Percentiles rank a stretch among this genome's conserved stretches.
Evolutionary conservation across 2,113 vertebrate species (phyloP).

Genomic region (Vulpes ferrilata): DNA sequence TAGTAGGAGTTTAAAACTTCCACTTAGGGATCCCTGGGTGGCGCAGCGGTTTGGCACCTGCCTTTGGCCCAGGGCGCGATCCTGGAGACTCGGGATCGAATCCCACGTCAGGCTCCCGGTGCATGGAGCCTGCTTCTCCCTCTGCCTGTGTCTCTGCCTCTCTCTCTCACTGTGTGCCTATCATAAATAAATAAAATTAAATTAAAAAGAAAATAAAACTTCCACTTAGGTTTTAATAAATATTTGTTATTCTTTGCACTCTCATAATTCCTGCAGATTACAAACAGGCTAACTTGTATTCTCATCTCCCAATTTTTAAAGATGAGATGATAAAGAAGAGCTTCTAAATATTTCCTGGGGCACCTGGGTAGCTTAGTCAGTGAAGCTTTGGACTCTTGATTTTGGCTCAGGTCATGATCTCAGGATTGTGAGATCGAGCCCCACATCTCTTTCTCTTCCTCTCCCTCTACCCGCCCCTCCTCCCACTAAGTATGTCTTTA

Average conservation of each 20-base stretch:
- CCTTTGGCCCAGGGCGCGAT: no score
- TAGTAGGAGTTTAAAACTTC: neutral
- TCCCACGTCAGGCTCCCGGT: no score
- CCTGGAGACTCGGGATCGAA: no score
- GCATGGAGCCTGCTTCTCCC: no score
- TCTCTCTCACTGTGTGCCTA: no score
- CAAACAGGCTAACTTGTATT: neutral
- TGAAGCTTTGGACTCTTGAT: neutral
- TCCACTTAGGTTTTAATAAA: slow-evolving; percentile 12
- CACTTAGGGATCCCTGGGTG: neutral
- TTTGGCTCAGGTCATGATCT: neutral
- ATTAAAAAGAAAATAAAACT: neutral
- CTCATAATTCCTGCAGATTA: neutral
- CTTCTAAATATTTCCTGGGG: neutral
- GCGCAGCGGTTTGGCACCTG: no score
- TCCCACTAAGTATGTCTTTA: neutral
- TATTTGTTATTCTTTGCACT: neutral
- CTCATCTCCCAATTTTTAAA: neutral
- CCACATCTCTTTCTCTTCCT: neutral
- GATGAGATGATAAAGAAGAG: neutral
- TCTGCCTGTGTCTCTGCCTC: no score
- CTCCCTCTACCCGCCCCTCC: neutral
- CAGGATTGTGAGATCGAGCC: neutral
- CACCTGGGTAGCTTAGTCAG: neutral
- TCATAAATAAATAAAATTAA: no score